Percentiles rank a stretch among this genome's conserved stretches.
These are phyloP conservation scores for Acestrorhynchus altus DNA, from an alignment of 2,797 vertebrate genomes.

Conservation along the genomic window DNA sequence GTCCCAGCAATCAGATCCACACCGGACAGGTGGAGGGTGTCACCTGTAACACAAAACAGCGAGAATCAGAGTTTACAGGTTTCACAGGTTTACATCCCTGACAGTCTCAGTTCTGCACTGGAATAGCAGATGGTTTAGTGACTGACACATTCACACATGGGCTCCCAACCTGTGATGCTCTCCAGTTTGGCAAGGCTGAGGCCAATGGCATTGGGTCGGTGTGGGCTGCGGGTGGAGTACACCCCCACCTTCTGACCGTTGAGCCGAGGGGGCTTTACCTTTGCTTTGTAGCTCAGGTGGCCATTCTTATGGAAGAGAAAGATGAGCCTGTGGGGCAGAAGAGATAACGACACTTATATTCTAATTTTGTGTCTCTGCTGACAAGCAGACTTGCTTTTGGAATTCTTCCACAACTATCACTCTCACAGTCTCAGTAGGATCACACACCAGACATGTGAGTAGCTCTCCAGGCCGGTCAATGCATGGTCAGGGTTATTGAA, in stretches of 20 bases:
- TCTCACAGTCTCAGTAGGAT: not conserved
- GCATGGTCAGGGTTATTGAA: conserved; percentile 90
- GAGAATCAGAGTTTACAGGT: too few species aligned
- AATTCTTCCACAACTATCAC: too few species aligned
- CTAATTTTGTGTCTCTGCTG: not conserved
- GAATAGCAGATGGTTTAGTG: too few species aligned
- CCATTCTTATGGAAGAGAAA: conserved; percentile 93
- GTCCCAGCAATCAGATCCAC: conserved; percentile 90
- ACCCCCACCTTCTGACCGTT: conserved; percentile 86
- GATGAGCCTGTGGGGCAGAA: conserved; percentile 79
- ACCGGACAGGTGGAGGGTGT: conserved; percentile 83
- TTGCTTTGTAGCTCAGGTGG: conserved; percentile 85
- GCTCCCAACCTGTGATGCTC: conserved; percentile 77
- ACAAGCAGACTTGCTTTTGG: too few species aligned
- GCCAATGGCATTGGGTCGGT: conserved; percentile 88
- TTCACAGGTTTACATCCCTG: too few species aligned
- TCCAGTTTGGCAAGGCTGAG: conserved; percentile 87
- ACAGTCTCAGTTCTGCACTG: too few species aligned
- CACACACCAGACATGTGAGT: conserved; percentile 88
- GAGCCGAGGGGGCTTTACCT: conserved; percentile 89
- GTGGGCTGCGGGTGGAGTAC: conserved; percentile 89
- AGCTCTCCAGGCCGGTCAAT: conserved; percentile 85
- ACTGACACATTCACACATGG: not conserved
- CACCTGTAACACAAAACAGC: conserved; percentile 71
- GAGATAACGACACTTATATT: too few species aligned